Base-by-base conservation (phyloP, 2,888 invertebrate species). In the Drosophila conformis region DNA sequence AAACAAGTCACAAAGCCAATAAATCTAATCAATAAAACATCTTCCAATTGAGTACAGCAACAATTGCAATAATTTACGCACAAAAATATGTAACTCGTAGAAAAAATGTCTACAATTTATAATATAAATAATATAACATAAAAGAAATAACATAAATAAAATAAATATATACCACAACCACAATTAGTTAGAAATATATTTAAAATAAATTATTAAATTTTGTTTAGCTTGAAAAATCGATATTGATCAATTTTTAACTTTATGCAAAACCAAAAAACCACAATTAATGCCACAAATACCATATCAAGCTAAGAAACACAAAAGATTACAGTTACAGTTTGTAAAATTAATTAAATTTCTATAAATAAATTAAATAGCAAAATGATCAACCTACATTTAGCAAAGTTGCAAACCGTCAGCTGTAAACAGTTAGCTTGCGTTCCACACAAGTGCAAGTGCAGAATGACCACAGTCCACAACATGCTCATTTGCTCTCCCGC, bases 391-490 rank as follows among this genome's bases (percentile, higher is more conserved):
- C 21, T 35, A 13, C 25, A 48, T 57, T 38, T 35, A 86, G 61
- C 29, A 2, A 49, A 46, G 79, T 48, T 68, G 11, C 33, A 7
- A 74, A 83, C 84, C 84, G 10, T 4, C 36, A 0, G 4, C 38
- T 21, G 7, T 11, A 13, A 11, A 4, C 15, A 6, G 15, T 15
- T 51, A 61, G 69, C 87, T 86, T 85, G 18, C 56, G 61, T 46
- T 88, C 89, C 89, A 83, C 77, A 49, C 25, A 74, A 85, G 73
- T 71, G 60, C 27, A 27, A 15, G 38, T n/a, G 10, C 51, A 21
- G 59, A 35, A 66, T 87, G 73, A 78, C 78, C 83, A 54, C 54
- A 66, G 58, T 78, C 78, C 81, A 83, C 69, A 33, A 53, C 33
- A 64, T 54, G 25, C 42, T 33, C 67, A 21, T 3, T 6, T 53